Conservation (phyloP, 2,113 vertebrate genomes). For the Penelope pileata region DNA sequence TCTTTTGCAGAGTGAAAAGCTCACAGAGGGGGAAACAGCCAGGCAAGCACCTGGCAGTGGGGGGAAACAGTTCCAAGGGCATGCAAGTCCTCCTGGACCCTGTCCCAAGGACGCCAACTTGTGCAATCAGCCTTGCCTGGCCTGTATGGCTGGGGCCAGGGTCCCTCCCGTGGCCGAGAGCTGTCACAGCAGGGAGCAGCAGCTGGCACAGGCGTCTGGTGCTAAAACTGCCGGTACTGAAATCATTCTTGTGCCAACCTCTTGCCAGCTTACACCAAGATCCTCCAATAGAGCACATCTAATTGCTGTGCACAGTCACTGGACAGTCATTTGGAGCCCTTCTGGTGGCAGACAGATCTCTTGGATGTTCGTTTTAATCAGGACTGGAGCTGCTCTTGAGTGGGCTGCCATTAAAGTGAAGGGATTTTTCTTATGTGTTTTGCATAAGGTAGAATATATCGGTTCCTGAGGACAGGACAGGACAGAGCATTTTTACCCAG, state of each 20-base stretch:
- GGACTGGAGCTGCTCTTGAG: not conserved
- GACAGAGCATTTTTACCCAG: accelerated
- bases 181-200: constrained; percentile 11
- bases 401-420: not conserved
- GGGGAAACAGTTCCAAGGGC: not conserved
- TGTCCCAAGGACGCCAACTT: not conserved
- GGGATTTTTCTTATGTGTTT: not conserved
- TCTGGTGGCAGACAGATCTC: not conserved
- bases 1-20: not conserved
- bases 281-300: not conserved
- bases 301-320: not conserved
- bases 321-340: not conserved
- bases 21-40: not conserved
- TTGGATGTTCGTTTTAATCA: not conserved
- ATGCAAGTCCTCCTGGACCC: not conserved
- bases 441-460: not conserved
- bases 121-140: not conserved
- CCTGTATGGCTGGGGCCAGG: not conserved
- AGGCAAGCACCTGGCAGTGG: not conserved
- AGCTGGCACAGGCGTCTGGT: accelerated
- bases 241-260: accelerated
- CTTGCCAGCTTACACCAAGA: not conserved
- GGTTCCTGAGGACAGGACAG: not conserved
- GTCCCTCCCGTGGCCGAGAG: constrained; percentile 40
- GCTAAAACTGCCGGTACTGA: not conserved